phyloP scores from a whole-genome alignment of 2,888 invertebrate species.

The Eugnorisma glareosa region DNA sequence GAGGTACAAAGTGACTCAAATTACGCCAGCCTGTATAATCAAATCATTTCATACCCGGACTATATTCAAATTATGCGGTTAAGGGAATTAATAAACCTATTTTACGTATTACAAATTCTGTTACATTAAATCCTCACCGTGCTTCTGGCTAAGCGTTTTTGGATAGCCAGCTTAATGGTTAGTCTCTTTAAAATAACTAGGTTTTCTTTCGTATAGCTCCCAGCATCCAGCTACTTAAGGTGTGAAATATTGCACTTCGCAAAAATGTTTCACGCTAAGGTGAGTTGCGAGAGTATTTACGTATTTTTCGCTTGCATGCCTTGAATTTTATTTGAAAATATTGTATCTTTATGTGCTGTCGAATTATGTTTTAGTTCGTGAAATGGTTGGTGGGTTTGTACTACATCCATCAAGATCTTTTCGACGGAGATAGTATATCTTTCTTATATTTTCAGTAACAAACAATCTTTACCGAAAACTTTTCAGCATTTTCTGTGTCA shows the following conservation, averaged over 20 bases:
- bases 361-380: conserved; percentile 18
- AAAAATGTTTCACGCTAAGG: conserved; percentile 55
- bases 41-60: neutral
- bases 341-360: conserved; percentile 35
- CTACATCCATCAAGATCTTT: neutral
- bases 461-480: neutral
- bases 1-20: neutral
- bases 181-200: conserved; percentile 47
- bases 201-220: conserved; percentile 41
- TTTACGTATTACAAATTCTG: conserved; percentile 11
- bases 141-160: conserved; percentile 57
- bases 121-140: conserved; percentile 12
- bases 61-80: neutral
- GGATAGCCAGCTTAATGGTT: conserved; percentile 61
- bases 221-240: conserved; percentile 43
- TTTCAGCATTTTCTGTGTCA: neutral
- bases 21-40: neutral
- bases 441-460: neutral
- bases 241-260: conserved; percentile 60
- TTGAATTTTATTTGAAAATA: conserved; percentile 49
- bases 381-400: neutral
- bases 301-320: conserved; percentile 50
- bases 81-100: conserved; percentile 34
- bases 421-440: neutral
- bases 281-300: conserved; percentile 35